Base-by-base conservation (phyloP, 1,140 invertebrate species). In the Apis florea region DNA sequence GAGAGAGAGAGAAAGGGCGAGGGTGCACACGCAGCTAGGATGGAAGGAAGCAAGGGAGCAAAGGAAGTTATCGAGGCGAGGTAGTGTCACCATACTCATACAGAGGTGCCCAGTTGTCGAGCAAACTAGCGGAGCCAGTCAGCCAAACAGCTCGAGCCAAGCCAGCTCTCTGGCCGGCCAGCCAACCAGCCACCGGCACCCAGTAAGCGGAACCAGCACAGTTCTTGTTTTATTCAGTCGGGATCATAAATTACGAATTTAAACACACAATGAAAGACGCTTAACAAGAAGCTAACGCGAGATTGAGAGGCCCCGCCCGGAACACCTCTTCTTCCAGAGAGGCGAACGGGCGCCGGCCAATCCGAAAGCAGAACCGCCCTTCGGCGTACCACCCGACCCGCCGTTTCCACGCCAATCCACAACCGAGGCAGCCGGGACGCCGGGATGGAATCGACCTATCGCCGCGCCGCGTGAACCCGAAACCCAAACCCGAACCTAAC, bases 241-340 rank as follows among this genome's bases (percentile, higher is more conserved):
- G 93, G 91, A 93, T 93, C 92, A 93, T 93, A 93, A 93, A 93
- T 93, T 93, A 93, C 93, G 92, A 93, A 93, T 93, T 93, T 93
- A 93, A 93, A 93, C 93, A 94, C 92, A 93, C 93, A 93, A 94
- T 93, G 93, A 93, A 93, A 93, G 93, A 94, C 93, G 93, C 92
- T 94, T 94, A 94, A 94, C 93, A 94, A 94, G 93, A 94, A 93
- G 92, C 92, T 93, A 94, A 94, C 93, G 93, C 93, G 93, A 94
- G 92, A 93, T 94, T 94, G 93, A 94, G 92, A 92, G 92, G 92
- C 92, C 89, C 90, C 92, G 92, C 92, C 92, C 89, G 83, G 81
- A 87, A 81, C 87, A 83, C 83, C 83, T 86, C 89, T 84, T 75
- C 85, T 89, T 89, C 88, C 89, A 86, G 74, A 88, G 82, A 56